A percentile compares a stretch with the other conserved stretches of the same genome.
Evolutionary conservation across 2,797 vertebrate species (phyloP).

Genomic region (Adelosebastes latens): DNA sequence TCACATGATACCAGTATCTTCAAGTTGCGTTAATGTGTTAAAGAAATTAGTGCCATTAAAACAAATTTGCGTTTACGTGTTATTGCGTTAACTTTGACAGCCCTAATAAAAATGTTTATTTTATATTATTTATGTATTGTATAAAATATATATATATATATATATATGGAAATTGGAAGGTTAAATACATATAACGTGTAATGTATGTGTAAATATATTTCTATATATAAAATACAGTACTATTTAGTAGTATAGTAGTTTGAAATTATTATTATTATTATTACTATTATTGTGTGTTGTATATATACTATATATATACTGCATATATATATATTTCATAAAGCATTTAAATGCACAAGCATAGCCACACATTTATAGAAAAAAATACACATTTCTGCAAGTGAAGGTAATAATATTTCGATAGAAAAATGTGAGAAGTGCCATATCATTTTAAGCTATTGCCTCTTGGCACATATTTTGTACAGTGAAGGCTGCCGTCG

Average conservation of each 20-base stretch:
- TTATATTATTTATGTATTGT: neutral
- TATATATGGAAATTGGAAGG: neutral
- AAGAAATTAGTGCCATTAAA: too few relatives aligned
- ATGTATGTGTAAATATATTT: neutral
- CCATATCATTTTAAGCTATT: neutral
- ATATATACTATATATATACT: too few relatives aligned
- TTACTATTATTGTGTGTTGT: neutral
- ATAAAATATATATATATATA: neutral
- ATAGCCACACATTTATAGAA: neutral
- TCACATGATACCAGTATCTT: too few relatives aligned
- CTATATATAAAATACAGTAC: too few relatives aligned
- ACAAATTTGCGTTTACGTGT: too few relatives aligned
- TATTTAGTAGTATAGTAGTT: too few relatives aligned
- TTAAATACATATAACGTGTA: neutral
- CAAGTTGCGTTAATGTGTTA: too few relatives aligned
- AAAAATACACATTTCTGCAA: neutral
- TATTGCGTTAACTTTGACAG: too few relatives aligned
- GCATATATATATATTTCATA: neutral
- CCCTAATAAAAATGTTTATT: neutral
- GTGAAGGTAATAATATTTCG: neutral
- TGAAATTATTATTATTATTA: too few relatives aligned
- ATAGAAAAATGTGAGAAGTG: neutral
- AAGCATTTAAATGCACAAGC: neutral
- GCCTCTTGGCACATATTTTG: neutral
- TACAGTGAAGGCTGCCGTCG: conserved; percentile 1